These are phyloP conservation scores for Silurus glanis DNA, from an alignment of 2,113 vertebrate genomes.

Conservation along the genomic window DNA sequence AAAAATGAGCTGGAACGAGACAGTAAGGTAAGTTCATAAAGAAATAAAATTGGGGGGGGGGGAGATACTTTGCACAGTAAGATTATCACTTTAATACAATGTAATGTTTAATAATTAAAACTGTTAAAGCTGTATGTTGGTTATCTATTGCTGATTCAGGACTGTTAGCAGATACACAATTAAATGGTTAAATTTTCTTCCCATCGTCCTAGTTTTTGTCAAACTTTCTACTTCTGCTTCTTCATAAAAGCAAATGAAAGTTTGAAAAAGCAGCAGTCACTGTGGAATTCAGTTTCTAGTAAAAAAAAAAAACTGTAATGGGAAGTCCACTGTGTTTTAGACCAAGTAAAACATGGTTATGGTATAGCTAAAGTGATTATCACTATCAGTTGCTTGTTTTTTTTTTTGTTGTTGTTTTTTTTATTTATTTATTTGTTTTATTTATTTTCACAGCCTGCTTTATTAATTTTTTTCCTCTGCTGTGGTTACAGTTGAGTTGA, in stretches of 20 bases:
- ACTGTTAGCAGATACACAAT: too few relatives aligned
- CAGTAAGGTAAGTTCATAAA: constrained; percentile 86
- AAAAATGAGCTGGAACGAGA: constrained; percentile 98
- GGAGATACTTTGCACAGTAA: too few relatives aligned
- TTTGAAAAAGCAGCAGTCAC: background rate
- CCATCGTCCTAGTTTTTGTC: background rate
- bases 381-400: background rate
- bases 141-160: background rate
- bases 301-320: background rate
- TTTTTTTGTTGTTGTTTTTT: too few relatives aligned
- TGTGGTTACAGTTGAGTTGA: background rate
- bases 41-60: background rate
- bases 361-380: background rate
- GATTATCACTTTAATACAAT: background rate
- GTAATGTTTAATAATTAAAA: background rate
- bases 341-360: background rate
- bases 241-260: too few relatives aligned
- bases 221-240: background rate
- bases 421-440: background rate
- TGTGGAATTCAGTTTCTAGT: background rate
- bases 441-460: background rate
- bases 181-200: too few relatives aligned
- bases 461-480: background rate
- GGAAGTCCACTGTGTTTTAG: background rate
- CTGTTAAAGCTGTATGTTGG: background rate